Conservation (phyloP, 2,888 invertebrate genomes). For the Epinotia demarniana region DNA sequence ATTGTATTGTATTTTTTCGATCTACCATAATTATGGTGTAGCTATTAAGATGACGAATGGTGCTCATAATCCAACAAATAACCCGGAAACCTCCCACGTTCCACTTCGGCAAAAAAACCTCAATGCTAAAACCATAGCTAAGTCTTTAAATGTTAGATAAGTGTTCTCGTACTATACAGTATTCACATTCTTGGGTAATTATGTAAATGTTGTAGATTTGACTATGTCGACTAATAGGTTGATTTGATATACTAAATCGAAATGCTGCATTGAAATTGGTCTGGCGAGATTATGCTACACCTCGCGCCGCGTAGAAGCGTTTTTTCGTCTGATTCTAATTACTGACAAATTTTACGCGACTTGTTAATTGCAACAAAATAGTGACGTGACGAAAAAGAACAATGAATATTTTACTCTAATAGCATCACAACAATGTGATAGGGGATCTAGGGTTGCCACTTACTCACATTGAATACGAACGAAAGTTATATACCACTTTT, state of each 20-base stretch:
- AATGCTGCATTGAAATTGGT: background rate
- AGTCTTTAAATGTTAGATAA: slow-evolving; percentile 6
- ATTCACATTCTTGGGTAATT: background rate
- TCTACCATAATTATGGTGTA: background rate
- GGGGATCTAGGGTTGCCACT: slow-evolving; percentile 27
- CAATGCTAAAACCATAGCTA: slow-evolving; percentile 16
- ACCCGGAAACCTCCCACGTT: slow-evolving; percentile 28
- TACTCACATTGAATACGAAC: background rate
- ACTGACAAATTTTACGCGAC: slow-evolving; percentile 14
- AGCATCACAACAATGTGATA: slow-evolving; percentile 25
- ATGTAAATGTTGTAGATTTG: background rate
- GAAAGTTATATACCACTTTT: too few relatives aligned
- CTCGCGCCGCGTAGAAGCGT: background rate
- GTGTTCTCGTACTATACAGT: background rate
- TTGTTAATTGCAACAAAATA: slow-evolving; percentile 25
- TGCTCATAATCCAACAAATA: background rate
- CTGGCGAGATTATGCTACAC: too few relatives aligned
- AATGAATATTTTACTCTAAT: slow-evolving; percentile 36
- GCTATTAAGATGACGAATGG: slow-evolving; percentile 15
- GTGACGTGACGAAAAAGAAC: slow-evolving; percentile 37
- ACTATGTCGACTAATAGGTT: background rate
- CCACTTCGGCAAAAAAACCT: slow-evolving; percentile 16
- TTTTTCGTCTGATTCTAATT: background rate
- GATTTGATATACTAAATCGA: background rate
- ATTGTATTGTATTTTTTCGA: background rate